Conservation (phyloP, 2,113 vertebrate genomes). For the Aldabrachelys gigantea region DNA sequence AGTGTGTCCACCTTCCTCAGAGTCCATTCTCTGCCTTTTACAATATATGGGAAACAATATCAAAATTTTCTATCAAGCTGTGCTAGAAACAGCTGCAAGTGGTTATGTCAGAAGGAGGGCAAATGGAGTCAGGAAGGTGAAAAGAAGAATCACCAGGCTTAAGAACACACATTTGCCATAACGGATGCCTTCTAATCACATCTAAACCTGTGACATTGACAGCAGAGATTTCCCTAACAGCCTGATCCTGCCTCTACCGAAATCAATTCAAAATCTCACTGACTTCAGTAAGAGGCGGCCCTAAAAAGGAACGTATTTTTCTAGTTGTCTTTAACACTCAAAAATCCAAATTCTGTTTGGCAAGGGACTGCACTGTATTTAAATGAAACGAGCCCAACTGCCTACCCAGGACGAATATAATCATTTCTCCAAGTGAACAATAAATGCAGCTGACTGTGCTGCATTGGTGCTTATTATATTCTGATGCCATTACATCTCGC, state of each 20-base stretch:
- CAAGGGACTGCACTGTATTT: not conserved
- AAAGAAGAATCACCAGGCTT: not conserved
- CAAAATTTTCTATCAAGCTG: conserved; percentile 15
- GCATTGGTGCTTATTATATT: not conserved
- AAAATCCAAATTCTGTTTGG: conserved; percentile 16
- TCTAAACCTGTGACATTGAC: not conserved
- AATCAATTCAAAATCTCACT: conserved; percentile 23
- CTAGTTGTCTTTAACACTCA: not conserved
- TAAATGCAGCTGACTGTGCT: not conserved
- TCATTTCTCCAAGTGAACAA: not conserved
- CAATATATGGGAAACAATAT: not conserved
- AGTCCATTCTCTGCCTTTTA: not conserved
- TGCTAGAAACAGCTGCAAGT: conserved; percentile 17
- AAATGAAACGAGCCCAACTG: conserved; percentile 3
- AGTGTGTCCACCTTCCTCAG: not conserved
- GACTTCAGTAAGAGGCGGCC: not conserved
- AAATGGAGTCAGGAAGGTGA: not conserved
- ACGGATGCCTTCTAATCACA: not conserved
- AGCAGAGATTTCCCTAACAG: conserved; percentile 14
- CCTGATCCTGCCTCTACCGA: conserved; percentile 62
- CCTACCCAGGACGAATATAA: not conserved
- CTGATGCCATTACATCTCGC: not conserved
- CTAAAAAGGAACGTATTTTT: conserved; percentile 8
- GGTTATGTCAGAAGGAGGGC: not conserved
- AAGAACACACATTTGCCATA: not conserved